A percentile compares a stretch with the other conserved stretches of the same genome.
phyloP scores from a whole-genome alignment of 92 coral and sea anemone genomes.

The Parazoanthus atlanticus region DNA sequence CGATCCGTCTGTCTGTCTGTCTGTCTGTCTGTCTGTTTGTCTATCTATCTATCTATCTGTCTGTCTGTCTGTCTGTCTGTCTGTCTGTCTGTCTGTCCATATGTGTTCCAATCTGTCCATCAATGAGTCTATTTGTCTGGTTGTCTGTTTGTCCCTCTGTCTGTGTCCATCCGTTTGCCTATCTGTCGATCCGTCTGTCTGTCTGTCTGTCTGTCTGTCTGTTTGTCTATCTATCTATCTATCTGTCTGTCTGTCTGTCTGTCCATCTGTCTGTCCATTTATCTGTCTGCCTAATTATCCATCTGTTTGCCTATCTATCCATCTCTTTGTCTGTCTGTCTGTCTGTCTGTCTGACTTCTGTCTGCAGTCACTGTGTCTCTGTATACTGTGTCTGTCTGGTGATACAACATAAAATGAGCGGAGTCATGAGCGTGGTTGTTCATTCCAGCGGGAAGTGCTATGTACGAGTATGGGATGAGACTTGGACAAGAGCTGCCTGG shows the following conservation, averaged over 20 bases:
- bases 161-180: neutral
- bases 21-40: too few relatives aligned
- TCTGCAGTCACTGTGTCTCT: too few relatives aligned
- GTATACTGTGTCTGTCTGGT: neutral
- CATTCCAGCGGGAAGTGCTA: slow-evolving; percentile 84
- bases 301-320: neutral
- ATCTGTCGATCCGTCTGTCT: neutral
- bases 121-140: neutral
- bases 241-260: neutral
- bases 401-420: neutral
- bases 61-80: neutral
- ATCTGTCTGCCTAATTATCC: neutral
- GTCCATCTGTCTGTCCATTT: neutral
- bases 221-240: neutral
- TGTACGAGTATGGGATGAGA: slow-evolving; percentile 96
- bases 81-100: neutral
- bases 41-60: too few relatives aligned
- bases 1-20: too few relatives aligned
- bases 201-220: neutral
- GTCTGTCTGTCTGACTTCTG: neutral
- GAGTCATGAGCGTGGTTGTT: neutral
- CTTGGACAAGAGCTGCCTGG: slow-evolving; percentile 95
- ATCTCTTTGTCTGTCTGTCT: neutral
- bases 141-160: neutral
- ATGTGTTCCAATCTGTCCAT: neutral